Percentiles rank a stretch among this genome's conserved stretches.
Evolutionary conservation across 2,888 invertebrate species (phyloP).

Genomic region (Ypsolopha scabrella): DNA sequence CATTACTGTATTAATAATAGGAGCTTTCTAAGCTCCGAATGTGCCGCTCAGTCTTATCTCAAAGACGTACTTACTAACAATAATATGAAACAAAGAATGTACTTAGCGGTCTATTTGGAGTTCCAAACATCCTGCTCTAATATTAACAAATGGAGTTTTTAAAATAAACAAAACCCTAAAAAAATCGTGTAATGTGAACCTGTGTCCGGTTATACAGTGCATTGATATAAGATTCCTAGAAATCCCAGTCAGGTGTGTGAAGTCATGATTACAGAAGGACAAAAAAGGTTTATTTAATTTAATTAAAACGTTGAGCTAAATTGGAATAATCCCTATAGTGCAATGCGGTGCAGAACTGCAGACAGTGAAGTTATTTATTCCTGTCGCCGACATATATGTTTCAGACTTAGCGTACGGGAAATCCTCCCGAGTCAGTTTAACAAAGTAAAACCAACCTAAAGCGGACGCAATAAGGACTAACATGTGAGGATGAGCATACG

Average conservation of each 20-base stretch:
- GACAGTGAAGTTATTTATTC: conserved; percentile 45
- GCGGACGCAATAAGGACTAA: conserved; percentile 15
- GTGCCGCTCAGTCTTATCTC: conserved; percentile 41
- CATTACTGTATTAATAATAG: conserved; percentile 60
- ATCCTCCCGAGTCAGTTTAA: conserved; percentile 30
- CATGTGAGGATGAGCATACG: conserved; percentile 12
- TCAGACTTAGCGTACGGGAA: conserved; percentile 44
- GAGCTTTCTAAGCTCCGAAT: conserved; percentile 35
- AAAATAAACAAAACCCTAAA: conserved; percentile 36
- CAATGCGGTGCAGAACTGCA: conserved; percentile 35
- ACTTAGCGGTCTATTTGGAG: conserved; percentile 48
- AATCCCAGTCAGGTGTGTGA: not conserved
- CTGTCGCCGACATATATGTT: conserved; percentile 41
- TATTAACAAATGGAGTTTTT: conserved; percentile 49
- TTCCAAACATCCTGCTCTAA: conserved; percentile 60
- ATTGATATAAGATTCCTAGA: not conserved
- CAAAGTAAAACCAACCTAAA: conserved; percentile 21
- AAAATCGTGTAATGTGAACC: too few relatives aligned
- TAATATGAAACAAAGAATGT: conserved; percentile 56
- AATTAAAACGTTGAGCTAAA: conserved; percentile 51
- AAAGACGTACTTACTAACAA: conserved; percentile 48
- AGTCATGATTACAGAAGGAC: not conserved
- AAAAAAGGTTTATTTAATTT: conserved; percentile 14
- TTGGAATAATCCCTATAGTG: conserved; percentile 39
- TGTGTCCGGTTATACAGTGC: too few relatives aligned